These are phyloP conservation scores for Eubucco bourcierii DNA, from an alignment of 2,113 vertebrate genomes.

Conservation along the genomic window DNA sequence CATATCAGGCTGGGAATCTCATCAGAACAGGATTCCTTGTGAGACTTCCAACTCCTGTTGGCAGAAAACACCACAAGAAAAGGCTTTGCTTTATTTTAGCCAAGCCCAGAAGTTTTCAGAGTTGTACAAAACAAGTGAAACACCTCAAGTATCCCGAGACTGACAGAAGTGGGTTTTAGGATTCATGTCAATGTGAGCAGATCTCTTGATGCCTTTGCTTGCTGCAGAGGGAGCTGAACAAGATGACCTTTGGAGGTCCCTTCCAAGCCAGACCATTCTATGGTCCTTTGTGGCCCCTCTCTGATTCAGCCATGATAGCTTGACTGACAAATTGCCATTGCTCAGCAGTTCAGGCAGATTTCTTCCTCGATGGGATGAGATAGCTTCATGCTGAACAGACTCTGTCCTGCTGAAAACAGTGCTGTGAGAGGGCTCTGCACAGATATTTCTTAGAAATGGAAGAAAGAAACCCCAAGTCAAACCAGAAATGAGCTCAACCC, in stretches of 20 bases:
- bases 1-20: background rate
- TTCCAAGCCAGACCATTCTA: too few species aligned
- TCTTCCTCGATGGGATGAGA: background rate
- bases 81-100: background rate
- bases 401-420: background rate
- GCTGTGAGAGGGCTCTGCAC: background rate
- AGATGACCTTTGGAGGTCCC: too few species aligned
- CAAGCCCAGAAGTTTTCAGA: background rate
- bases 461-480: constrained; percentile 50
- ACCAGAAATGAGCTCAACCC: constrained; percentile 35
- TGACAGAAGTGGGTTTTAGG: rapidly evolving
- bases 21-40: background rate
- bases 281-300: background rate
- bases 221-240: too few species aligned
- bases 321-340: background rate
- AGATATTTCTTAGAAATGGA: background rate
- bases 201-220: background rate
- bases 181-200: background rate
- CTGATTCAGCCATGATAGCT: background rate
- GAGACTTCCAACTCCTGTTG: constrained; percentile 18
- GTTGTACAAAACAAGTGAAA: background rate
- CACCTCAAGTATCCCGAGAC: background rate
- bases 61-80: constrained; percentile 29
- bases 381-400: background rate
- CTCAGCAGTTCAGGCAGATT: background rate